Evolutionary conservation across 2,888 invertebrate species (phyloP).

Genomic region (Antitype chi): DNA sequence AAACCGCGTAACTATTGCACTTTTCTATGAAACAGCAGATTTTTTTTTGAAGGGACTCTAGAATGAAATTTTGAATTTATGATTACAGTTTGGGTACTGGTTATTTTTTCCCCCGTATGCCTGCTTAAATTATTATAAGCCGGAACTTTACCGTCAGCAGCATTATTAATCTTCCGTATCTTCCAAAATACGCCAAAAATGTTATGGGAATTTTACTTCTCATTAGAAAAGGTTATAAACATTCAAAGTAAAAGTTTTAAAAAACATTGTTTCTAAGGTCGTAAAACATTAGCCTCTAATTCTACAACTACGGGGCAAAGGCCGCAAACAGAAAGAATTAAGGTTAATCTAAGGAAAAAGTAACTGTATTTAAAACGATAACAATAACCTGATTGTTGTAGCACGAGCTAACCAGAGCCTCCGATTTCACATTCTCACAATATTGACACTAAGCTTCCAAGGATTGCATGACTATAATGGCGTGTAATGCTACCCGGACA

Average conservation of each 20-base stretch:
- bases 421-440: slow-evolving; percentile 36
- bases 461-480: slow-evolving; percentile 49
- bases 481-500: slow-evolving; percentile 27
- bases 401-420: slow-evolving; percentile 11
- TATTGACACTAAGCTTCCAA: slow-evolving; percentile 41
- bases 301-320: background rate
- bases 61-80: too few relatives aligned
- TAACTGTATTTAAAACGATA: slow-evolving; percentile 38
- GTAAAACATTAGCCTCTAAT: background rate
- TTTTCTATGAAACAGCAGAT: too few relatives aligned
- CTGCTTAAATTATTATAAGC: background rate
- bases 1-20: too few relatives aligned
- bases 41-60: too few relatives aligned
- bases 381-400: slow-evolving; percentile 4
- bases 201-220: background rate
- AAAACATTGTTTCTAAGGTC: background rate
- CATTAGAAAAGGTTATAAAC: background rate
- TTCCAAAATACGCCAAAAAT: background rate
- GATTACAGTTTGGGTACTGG: too few relatives aligned
- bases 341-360: slow-evolving; percentile 32
- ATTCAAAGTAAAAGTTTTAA: background rate
- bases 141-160: background rate
- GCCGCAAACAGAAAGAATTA: slow-evolving; percentile 23
- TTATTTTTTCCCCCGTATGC: background rate
- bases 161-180: background rate